Evolutionary conservation across 2,113 vertebrate genomes (phyloP), one percentile per base, ranked within the genome.

Genomic region (Cryptoleucopteryx plumbea): DNA sequence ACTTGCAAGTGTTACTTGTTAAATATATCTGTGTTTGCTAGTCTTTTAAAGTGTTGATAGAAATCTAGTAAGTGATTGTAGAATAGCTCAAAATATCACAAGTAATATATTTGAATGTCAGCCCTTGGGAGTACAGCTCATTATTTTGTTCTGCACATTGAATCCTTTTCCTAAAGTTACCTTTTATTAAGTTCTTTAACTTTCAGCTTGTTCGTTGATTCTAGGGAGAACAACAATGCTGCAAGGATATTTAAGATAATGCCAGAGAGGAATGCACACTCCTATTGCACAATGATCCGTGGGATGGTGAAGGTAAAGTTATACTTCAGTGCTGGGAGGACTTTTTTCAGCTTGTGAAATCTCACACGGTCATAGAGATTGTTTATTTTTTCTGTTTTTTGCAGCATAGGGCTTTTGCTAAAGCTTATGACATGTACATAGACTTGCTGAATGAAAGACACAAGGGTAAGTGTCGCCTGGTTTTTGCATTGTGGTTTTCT

Each of bases 251-350:
- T 99, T 78, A 98, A 98, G 70, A 93, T 99, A 50, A 98, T 99
- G 98, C 98, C 99, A 3, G 99, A 99, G 94, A 98, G 94, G 95
- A 98, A 99, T 68, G 97, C 98, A 1, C 97, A 91, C 18, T 99
- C 99, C 20, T 99, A 99, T 89, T 98, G 99, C 45, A 98, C 99
- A 2, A 96, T 99, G 97, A 99, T 99, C 97, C 98, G 98, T 90
- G 99, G 99, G 72, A 99, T 99, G 99, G 99, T 99, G 88, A 99
- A 99, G 99, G 99, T 99, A 94, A 72, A 34, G 38, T 56, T 52
- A 22, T 10, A 86, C 13, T 52, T 68, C 70, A 45, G 61, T 65
- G 16, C 47, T 66, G 10, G 19, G 20, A 14, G 47, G 27, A 7
- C 25, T 71, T n/a, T 72, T 18, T 58, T 67, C 40, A 67, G 10